A percentile compares a stretch with the other conserved stretches of the same genome.
phyloP scores from a whole-genome alignment of 1,140 invertebrate genomes.

The Lethocerus indicus region DNA sequence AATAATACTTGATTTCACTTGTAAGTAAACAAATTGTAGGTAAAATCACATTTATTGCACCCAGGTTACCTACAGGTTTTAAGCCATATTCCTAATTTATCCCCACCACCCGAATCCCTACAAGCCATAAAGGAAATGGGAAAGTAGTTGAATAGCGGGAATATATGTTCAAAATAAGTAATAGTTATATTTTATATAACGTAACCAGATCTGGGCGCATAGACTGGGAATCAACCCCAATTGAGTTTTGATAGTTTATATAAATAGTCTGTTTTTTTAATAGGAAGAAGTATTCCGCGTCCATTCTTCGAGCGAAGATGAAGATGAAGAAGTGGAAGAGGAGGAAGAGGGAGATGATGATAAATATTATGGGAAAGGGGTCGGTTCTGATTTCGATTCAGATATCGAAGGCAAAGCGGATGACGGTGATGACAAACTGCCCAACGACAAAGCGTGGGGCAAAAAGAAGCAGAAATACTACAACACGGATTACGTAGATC shows the following conservation, averaged over 20 bases:
- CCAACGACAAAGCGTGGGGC: conserved; percentile 72
- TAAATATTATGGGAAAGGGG: conserved; percentile 29
- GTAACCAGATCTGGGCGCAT: too few relatives aligned
- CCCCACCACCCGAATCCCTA: background rate
- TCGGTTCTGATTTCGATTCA: conserved; percentile 28
- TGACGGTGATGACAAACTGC: conserved; percentile 43
- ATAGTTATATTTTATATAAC: too few relatives aligned
- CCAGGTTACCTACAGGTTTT: background rate
- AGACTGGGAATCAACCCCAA: background rate
- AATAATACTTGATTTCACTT: background rate
- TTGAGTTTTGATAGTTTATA: background rate
- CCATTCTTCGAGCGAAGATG: conserved; percentile 19
- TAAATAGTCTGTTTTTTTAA: too few relatives aligned
- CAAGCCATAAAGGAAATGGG: too few relatives aligned
- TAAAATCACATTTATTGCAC: background rate
- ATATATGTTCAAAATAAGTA: too few relatives aligned
- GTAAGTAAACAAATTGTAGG: background rate
- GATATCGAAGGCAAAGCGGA: conserved; percentile 49
- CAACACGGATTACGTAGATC: conserved; percentile 73
- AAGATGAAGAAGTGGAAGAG: conserved; percentile 32
- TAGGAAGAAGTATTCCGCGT: conserved; percentile 42
- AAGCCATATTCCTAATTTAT: background rate
- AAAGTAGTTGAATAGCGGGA: too few relatives aligned
- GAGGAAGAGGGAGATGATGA: conserved; percentile 27
- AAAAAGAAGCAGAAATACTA: conserved; percentile 61